These are phyloP conservation scores for Passer montanus DNA, from an alignment of 2,113 vertebrate species.

Conservation along the genomic window DNA sequence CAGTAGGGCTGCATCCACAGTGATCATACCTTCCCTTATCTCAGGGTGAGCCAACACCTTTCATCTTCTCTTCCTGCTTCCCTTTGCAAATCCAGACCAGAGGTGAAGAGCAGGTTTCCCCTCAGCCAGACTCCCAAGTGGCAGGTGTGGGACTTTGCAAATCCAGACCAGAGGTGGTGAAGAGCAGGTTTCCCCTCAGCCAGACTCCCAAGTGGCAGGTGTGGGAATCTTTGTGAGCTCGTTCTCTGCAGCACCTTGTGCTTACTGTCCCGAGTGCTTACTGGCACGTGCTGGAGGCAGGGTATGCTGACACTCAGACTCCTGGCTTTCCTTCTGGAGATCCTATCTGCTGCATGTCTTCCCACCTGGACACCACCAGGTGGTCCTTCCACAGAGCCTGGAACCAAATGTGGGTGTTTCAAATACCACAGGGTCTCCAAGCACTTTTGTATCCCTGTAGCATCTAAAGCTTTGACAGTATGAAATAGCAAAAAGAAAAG, in stretches of 20 bases:
- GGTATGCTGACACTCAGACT: fast-evolving
- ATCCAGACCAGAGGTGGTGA: neutral
- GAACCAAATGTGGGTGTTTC: neutral
- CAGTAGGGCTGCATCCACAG: neutral
- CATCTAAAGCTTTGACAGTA: neutral
- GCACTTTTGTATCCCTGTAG: fast-evolving
- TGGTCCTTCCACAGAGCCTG: neutral
- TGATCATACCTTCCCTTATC: fast-evolving
- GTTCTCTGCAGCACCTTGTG: neutral
- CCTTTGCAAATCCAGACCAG: neutral
- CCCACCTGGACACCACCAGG: neutral
- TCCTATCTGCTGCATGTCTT: neutral
- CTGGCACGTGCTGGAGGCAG: neutral
- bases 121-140: no score
- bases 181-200: neutral
- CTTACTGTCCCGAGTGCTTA: fast-evolving
- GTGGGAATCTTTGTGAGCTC: neutral
- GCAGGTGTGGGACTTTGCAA: no score
- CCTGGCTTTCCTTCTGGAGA: neutral
- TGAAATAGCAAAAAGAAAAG: neutral
- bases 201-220: neutral
- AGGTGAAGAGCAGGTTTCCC: neutral
- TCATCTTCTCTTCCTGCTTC: neutral
- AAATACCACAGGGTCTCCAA: fast-evolving
- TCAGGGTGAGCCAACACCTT: fast-evolving